Evolutionary conservation across 1,140 invertebrate genomes (phyloP).

Genomic region (Lucilia sericata): DNA sequence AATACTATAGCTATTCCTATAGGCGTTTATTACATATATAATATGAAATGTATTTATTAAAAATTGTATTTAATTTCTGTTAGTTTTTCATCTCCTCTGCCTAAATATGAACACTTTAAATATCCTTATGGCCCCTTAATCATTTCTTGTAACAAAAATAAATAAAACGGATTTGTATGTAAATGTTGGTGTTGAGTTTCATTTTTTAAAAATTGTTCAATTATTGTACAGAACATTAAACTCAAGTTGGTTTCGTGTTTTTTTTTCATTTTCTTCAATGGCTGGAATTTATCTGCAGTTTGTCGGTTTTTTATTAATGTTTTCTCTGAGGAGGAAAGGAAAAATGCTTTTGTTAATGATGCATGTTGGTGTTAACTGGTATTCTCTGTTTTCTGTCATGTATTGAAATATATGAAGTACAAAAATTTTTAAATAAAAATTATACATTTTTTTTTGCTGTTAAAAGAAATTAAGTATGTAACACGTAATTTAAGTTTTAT

Average conservation of each 20-base stretch:
- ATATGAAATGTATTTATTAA: too few species aligned
- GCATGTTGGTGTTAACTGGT: slow-evolving; percentile 26
- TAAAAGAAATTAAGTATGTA: background rate
- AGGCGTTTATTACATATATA: too few species aligned
- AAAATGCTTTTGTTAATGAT: slow-evolving; percentile 24
- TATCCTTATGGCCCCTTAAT: background rate
- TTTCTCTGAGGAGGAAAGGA: too few species aligned
- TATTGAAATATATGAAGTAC: background rate
- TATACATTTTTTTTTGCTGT: background rate
- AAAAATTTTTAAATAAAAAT: background rate
- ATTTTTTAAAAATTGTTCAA: slow-evolving; percentile 12
- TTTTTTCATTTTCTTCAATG: background rate
- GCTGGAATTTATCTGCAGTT: too few species aligned
- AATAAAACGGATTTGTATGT: background rate
- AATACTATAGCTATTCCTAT: too few species aligned
- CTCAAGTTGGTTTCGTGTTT: background rate
- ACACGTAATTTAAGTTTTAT: too few species aligned
- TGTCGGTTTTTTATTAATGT: too few species aligned
- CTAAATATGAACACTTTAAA: too few species aligned
- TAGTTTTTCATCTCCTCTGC: too few species aligned
- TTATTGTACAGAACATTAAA: slow-evolving; percentile 32
- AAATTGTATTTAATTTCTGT: too few species aligned
- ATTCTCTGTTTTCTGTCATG: slow-evolving; percentile 4
- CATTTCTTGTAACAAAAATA: background rate
- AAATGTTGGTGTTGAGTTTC: background rate